These are phyloP conservation scores for Urocolius indicus DNA, from an alignment of 2,113 vertebrate genomes.

Conservation along the genomic window DNA sequence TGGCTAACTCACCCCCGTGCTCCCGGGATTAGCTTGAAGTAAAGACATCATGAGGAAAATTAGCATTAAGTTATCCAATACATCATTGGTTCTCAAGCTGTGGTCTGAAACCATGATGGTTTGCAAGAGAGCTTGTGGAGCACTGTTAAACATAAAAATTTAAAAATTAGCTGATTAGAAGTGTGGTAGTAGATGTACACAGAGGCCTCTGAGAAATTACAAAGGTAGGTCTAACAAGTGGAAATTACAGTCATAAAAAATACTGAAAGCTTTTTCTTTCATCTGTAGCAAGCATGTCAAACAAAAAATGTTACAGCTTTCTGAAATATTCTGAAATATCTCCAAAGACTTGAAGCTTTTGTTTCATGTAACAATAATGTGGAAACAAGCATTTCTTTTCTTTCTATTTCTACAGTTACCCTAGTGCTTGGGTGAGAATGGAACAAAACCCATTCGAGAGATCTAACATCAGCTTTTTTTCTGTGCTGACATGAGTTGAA, in stretches of 20 bases:
- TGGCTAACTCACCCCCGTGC: neutral
- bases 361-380: neutral
- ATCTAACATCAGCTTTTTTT: neutral
- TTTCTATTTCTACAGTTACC: neutral
- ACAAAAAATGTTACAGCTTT: neutral
- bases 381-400: neutral
- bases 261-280: neutral
- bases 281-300: neutral
- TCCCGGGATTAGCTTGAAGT: neutral
- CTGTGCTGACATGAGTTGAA: neutral
- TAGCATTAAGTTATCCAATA: neutral
- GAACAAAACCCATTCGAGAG: neutral
- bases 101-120: neutral
- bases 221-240: neutral
- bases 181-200: neutral
- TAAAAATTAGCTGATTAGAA: neutral
- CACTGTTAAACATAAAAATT: neutral
- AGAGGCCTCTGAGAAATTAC: neutral
- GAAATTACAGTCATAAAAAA: neutral
- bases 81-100: neutral
- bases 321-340: slow-evolving; percentile 10
- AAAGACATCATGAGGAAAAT: neutral
- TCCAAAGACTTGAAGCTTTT: neutral
- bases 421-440: neutral
- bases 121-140: neutral